Percentiles rank a stretch among this genome's conserved stretches.
These are phyloP conservation scores for Tauraco hartlaubi DNA, from an alignment of 2,797 vertebrate genomes.

Conservation along the genomic window DNA sequence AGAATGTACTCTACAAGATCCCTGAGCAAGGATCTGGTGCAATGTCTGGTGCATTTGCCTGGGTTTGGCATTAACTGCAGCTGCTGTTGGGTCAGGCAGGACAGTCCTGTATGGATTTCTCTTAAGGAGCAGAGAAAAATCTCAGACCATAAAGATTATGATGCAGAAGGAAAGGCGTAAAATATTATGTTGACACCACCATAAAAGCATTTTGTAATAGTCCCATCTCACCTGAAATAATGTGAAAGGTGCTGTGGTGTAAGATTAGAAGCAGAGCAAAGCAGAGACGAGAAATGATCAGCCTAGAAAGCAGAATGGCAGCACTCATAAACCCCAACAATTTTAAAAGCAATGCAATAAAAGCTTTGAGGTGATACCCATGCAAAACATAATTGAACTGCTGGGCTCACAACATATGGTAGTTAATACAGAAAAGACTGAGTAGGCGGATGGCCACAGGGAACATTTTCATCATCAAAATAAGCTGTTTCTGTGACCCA, in stretches of 20 bases:
- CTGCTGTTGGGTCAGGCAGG: not conserved
- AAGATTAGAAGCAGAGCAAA: not conserved
- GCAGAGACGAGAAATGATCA: not conserved
- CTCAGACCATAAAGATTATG: not conserved
- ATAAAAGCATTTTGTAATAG: not conserved
- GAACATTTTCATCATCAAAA: not conserved
- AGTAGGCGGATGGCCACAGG: not conserved
- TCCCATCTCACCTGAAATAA: not conserved
- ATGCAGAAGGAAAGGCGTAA: not conserved
- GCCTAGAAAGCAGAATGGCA: not conserved
- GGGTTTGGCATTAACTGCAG: not conserved
- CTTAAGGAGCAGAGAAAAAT: not conserved
- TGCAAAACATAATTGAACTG: not conserved
- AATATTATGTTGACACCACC: not conserved
- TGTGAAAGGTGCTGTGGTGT: not conserved
- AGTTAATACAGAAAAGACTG: not conserved
- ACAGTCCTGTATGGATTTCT: not conserved
- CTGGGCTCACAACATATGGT: not conserved
- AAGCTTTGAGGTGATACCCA: not conserved
- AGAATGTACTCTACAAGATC: not conserved
- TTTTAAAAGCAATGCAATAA: not conserved
- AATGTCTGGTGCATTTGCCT: not conserved
- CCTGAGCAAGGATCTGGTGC: not conserved
- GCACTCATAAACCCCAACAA: not conserved
- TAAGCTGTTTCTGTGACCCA: not conserved